Conservation (phyloP, 2,113 vertebrate genomes). For the Perognathus longimembris region DNA sequence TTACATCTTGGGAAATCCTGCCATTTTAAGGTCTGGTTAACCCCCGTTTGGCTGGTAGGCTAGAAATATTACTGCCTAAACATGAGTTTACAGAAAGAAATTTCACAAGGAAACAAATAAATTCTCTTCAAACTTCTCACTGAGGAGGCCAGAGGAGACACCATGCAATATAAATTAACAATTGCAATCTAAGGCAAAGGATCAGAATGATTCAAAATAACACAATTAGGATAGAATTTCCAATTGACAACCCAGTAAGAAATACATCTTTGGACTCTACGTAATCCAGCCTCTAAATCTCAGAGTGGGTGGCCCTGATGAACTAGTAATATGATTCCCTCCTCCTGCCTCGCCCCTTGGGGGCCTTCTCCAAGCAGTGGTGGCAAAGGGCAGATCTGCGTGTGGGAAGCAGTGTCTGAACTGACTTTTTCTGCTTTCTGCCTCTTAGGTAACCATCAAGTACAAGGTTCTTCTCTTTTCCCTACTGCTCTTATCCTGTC, state of each 20-base stretch:
- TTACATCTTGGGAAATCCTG: background rate
- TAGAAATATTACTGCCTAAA: background rate
- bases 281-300: background rate
- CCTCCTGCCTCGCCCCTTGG: background rate
- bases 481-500: rapidly evolving
- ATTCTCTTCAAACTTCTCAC: background rate
- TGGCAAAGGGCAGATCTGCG: background rate
- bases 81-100: background rate
- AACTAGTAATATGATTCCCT: background rate
- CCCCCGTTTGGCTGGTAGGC: background rate
- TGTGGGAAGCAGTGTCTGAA: background rate
- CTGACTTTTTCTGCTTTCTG: background rate
- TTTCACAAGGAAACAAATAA: background rate
- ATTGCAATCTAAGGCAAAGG: background rate
- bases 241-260: background rate
- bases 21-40: background rate
- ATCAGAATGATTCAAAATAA: background rate
- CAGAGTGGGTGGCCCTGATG: background rate
- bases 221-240: background rate
- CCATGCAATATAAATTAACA: background rate
- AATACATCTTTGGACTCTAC: background rate
- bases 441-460: background rate
- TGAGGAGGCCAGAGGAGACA: background rate
- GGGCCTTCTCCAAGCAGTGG: background rate
- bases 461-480: background rate